These are phyloP conservation scores for Microplitis demolitor DNA, from an alignment of 1,140 invertebrate species.

Conservation along the genomic window DNA sequence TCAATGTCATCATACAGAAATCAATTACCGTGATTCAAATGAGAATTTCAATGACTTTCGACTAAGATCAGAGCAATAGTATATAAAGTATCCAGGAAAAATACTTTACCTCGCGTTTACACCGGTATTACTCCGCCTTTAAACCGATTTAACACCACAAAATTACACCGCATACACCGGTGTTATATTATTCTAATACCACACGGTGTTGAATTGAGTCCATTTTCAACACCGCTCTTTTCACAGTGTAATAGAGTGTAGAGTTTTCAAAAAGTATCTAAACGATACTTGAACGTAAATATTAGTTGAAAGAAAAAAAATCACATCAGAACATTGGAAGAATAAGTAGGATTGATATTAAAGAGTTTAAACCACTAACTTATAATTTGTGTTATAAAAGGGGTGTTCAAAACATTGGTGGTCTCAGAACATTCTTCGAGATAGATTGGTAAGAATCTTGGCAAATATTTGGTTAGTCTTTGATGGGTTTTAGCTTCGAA, in stretches of 20 bases:
- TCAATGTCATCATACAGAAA: no score
- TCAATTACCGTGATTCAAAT: no score
- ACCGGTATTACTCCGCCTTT: no score
- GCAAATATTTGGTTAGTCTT: constrained; percentile 61
- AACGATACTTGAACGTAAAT: neutral
- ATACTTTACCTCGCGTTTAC: no score
- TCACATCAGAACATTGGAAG: constrained; percentile 1
- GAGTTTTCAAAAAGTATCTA: neutral
- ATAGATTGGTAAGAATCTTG: constrained; percentile 44
- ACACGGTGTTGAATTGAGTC: no score
- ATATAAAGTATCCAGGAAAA: no score
- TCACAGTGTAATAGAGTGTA: neutral
- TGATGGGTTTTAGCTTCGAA: constrained; percentile 31
- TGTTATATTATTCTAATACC: no score
- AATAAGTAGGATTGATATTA: constrained; percentile 36
- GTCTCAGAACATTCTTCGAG: constrained; percentile 15
- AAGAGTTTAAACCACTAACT: constrained; percentile 27
- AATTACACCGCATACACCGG: no score
- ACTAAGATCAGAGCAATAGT: no score
- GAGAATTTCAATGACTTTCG: no score
- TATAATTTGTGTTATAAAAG: neutral
- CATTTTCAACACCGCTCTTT: neutral
- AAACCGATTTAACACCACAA: no score
- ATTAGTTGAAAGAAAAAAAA: constrained; percentile 20
- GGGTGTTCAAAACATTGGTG: constrained; percentile 45